Percentiles rank a stretch among this genome's conserved stretches.
phyloP scores from a whole-genome alignment of 2,113 vertebrate species.

The Eidolon helvum region DNA sequence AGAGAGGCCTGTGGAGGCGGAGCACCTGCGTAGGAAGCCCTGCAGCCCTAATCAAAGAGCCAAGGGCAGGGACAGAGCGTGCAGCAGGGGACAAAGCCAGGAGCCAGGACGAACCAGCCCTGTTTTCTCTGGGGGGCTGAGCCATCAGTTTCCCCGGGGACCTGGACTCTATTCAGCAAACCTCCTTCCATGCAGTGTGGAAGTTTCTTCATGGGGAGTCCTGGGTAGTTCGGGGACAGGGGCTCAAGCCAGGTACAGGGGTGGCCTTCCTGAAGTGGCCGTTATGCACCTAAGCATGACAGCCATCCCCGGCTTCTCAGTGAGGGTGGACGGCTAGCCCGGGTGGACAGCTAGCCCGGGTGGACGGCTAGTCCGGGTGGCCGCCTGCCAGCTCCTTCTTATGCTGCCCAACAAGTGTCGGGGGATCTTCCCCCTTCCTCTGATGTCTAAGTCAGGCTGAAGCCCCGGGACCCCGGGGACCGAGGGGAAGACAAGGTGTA shows the following conservation, averaged over 20 bases:
- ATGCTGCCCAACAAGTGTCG: accelerated
- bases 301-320: background rate
- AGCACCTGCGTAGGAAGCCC: background rate
- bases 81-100: background rate
- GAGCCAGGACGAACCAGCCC: background rate
- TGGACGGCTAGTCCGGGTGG: accelerated
- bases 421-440: background rate
- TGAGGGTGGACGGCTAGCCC: accelerated
- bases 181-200: background rate
- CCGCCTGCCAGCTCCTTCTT: background rate
- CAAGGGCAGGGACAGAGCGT: background rate
- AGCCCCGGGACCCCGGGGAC: background rate
- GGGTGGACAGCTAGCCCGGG: accelerated
- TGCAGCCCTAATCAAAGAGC: background rate
- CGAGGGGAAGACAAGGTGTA: accelerated
- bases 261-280: background rate
- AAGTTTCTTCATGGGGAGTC: background rate
- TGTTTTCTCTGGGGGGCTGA: background rate
- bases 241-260: background rate
- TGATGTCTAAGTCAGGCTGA: background rate
- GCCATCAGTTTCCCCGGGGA: background rate
- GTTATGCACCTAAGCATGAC: accelerated
- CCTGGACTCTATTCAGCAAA: background rate
- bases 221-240: no score
- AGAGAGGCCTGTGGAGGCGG: background rate